Percentiles rank a stretch among this genome's conserved stretches.
phyloP scores from a whole-genome alignment of 2,888 invertebrate species.

The Drosophila melanocephala region DNA sequence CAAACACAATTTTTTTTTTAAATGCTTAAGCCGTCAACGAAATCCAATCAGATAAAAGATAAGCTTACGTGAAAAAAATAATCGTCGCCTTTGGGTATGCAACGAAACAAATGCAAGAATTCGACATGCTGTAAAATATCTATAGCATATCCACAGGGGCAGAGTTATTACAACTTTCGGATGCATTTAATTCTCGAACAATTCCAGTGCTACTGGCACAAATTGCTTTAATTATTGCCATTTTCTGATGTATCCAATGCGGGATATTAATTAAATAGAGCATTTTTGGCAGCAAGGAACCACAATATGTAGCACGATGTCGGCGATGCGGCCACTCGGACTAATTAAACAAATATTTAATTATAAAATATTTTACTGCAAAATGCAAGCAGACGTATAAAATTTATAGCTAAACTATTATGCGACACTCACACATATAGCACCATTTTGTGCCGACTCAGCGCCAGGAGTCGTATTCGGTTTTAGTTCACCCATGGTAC shows the following conservation, averaged over 20 bases:
- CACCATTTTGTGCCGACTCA: slow-evolving; percentile 54
- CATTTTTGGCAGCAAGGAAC: slow-evolving; percentile 36
- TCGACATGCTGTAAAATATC: not conserved
- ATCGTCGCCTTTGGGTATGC: slow-evolving; percentile 4
- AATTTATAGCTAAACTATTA: slow-evolving; percentile 77
- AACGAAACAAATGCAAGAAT: not conserved
- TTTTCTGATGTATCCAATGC: slow-evolving; percentile 32
- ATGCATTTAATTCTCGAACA: slow-evolving; percentile 3
- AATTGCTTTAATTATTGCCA: slow-evolving; percentile 36
- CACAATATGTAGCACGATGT: slow-evolving; percentile 26
- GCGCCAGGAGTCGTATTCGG: slow-evolving; percentile 33
- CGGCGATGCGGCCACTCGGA: slow-evolving; percentile 53
- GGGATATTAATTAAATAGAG: slow-evolving; percentile 41
- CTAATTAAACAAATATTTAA: slow-evolving; percentile 81
- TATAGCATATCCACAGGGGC: slow-evolving; percentile 11
- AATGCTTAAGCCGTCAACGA: not conserved
- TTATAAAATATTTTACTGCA: slow-evolving; percentile 76
- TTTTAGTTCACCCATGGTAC: slow-evolving; percentile 26
- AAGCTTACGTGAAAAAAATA: not conserved
- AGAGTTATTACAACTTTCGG: too few relatives aligned
- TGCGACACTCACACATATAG: slow-evolving; percentile 40
- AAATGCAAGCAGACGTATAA: slow-evolving; percentile 70
- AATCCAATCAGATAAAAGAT: not conserved
- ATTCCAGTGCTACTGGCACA: not conserved
- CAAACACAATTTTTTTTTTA: not conserved